These are phyloP conservation scores for Chromoteleia sp. DNA, from an alignment of 2,888 invertebrate species.

Conservation along the genomic window DNA sequence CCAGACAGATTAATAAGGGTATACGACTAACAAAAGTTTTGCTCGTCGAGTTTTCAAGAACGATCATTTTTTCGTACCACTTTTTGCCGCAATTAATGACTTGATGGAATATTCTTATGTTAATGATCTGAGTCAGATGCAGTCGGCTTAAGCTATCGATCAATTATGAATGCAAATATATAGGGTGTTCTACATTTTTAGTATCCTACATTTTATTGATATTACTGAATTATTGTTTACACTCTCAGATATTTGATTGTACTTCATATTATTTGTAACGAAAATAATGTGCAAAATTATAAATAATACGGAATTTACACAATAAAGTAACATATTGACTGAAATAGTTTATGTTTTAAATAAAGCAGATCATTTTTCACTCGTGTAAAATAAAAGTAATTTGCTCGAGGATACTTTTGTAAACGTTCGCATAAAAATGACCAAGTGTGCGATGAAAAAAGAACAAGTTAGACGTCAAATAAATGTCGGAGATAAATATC, in stretches of 20 bases:
- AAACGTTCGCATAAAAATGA: neutral
- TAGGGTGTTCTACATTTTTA: constrained; percentile 11
- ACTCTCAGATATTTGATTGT: no score
- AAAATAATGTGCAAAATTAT: no score
- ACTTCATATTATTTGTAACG: no score
- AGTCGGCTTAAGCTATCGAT: constrained; percentile 4
- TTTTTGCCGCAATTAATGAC: constrained; percentile 29
- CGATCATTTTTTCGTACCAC: constrained; percentile 19
- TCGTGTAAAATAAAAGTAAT: no score
- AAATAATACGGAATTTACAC: no score
- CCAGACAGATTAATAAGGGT: constrained; percentile 30
- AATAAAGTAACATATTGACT: no score
- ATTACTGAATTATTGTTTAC: no score
- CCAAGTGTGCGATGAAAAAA: constrained; percentile 47
- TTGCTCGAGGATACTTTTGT: constrained; percentile 2
- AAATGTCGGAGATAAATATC: constrained; percentile 62
- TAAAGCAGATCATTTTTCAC: no score
- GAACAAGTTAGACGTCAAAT: constrained; percentile 70
- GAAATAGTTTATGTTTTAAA: no score
- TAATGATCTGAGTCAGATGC: constrained; percentile 37
- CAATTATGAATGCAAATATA: constrained; percentile 16
- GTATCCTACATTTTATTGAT: no score
- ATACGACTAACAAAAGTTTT: constrained; percentile 17
- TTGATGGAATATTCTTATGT: constrained; percentile 32
- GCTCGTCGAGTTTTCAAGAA: constrained; percentile 13